Base-by-base conservation (phyloP, 2,797 vertebrate genomes). In the Anabas testudineus region DNA sequence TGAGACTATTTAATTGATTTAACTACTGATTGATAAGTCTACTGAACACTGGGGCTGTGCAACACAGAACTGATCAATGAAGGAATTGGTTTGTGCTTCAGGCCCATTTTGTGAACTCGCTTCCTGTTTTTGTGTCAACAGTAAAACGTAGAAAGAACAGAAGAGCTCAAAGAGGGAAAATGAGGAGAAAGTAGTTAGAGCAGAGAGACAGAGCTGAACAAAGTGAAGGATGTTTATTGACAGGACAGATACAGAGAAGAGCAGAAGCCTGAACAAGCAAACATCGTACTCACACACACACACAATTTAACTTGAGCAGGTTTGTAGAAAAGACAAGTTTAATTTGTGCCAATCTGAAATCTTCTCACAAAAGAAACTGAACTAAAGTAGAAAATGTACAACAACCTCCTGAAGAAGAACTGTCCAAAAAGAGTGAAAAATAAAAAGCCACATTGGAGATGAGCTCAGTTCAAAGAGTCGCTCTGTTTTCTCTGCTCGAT, bases 321-420 rank as follows among this genome's bases (percentile, higher is more conserved):
- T 94, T 94, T 94, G 96, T 97, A 97, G 93, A 97, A 98, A 94
- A 97, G 94, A 94, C 93, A 93, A 88, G 94, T 97, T 97, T 97
- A 96, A 97, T 97, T 96, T 84, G 94, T 95, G 94, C 94, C 94
- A 55, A 80, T 86, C 30, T 94, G 95, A 93, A 95, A 93, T 94
- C 90, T 62, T 43, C 92, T 94, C 95, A 96, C 95, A 96, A 94
- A 95, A 96, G 93, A 95, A 96, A 96, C 93, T 91, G 71, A 95
- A 95, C 93, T 95, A 91, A 95, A 94, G 82, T 91, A 96, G 92
- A 96, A 97, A 96, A 97, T 94, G 92, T 95, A 96, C 95, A 96
- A 94, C 92, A 95, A 90, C 87, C 83, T 90, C 62, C 68, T 47
- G 46, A 19, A 58, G 5, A 45, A 81, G 92, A 94, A 91, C n/a